Evolutionary conservation across 2,888 invertebrate species (phyloP).

Genomic region (Cerastis leucographa): DNA sequence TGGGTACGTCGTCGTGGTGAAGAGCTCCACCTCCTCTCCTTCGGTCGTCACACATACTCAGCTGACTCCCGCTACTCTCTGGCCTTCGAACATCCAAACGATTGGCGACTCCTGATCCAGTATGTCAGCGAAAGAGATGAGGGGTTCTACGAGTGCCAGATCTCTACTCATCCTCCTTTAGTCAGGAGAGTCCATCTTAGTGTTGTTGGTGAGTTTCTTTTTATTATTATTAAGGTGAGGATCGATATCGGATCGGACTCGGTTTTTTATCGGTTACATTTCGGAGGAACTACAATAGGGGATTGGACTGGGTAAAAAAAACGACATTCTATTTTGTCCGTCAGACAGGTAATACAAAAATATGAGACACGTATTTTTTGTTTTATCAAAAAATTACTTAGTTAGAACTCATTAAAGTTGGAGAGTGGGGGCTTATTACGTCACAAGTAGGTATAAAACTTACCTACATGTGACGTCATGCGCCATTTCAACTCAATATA

Average conservation of each 20-base stretch:
- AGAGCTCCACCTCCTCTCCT: slow-evolving; percentile 93
- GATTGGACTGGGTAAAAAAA: too few species aligned
- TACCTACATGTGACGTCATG: too few species aligned
- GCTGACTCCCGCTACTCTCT: slow-evolving; percentile 93
- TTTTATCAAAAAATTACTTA: too few species aligned
- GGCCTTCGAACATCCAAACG: slow-evolving; percentile 93
- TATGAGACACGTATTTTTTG: too few species aligned
- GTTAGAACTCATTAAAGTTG: too few species aligned
- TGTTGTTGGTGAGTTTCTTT: slow-evolving; percentile 93
- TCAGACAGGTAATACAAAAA: too few species aligned
- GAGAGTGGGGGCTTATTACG: too few species aligned
- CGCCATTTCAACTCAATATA: too few species aligned
- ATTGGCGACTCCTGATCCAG: slow-evolving; percentile 94
- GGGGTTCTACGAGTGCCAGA: slow-evolving; percentile 95
- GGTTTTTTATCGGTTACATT: too few species aligned
- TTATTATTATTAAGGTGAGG: neutral
- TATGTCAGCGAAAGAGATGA: slow-evolving; percentile 94
- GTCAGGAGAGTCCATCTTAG: slow-evolving; percentile 93
- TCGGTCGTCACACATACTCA: slow-evolving; percentile 92
- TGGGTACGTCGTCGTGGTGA: slow-evolving; percentile 93
- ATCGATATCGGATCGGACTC: neutral
- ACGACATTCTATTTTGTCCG: too few species aligned
- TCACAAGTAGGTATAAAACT: too few species aligned
- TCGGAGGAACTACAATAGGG: too few species aligned
- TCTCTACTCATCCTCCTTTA: slow-evolving; percentile 94